Evolutionary conservation across 1,140 invertebrate species (phyloP), one percentile per base, ranked within the genome.

Genomic region (Choristoneura fumiferana): DNA sequence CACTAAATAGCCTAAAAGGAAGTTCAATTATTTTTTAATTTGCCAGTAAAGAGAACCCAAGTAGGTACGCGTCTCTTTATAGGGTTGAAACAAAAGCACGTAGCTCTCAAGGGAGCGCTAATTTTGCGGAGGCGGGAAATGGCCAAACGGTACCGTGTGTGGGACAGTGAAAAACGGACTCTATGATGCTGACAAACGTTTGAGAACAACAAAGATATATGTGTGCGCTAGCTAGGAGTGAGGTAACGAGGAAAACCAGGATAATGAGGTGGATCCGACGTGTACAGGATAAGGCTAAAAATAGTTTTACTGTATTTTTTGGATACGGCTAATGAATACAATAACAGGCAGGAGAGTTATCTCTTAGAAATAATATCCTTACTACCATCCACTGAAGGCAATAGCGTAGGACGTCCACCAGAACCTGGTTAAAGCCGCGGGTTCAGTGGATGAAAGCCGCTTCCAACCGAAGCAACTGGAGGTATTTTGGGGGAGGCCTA

Each of bases 41-140:
- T 15, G 43, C 43, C 43, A 49, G 17, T 33, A 49, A 17, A 49
- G 22, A 14, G n/a, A 10, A 49, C 18, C 15, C 43, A 49, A 49
- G 43, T 49, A 49, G 18, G 4, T 12, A 29, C 43, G 17, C 49
- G 33, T 63, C 57, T 40, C 53, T 58, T 58, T 49, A 22, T 29
- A 49, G 43, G 38, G 57, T 45, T 38, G 39, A 59, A 55, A 58
- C 40, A 45, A 55, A 58, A 53, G 52, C 53, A 59, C 54, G 54
- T 37, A 36, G 14, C 37, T 39, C 57, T 63, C 62, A 12, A 53
- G 62, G 43, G 62, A 59, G 53, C 39, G 49, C 57, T 63, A 56
- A 63, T 34, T 37, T 38, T 57, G 56, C 37, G 17, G 13, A 52
- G 43, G 49, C 22, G 39, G 53, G 29, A 57, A 55, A 63, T 6